Evolutionary conservation across 2,888 invertebrate genomes (phyloP).

Genomic region (Cephus rjabovi): DNA sequence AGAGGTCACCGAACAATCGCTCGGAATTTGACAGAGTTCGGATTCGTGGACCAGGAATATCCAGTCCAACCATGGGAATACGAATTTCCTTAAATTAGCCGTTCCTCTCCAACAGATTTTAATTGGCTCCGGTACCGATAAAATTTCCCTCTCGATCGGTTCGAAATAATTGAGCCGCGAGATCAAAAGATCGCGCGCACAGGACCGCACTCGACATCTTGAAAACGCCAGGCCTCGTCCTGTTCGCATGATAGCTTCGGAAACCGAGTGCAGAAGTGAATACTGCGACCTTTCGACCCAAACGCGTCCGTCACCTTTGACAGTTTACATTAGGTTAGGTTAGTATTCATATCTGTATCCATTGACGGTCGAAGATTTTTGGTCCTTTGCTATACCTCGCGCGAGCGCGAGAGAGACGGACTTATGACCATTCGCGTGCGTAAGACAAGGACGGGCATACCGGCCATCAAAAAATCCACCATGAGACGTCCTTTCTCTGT

Average conservation of each 20-base stretch:
- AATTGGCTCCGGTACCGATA: conserved; percentile 35
- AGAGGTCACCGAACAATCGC: neutral
- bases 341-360: no score
- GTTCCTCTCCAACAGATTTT: conserved; percentile 38
- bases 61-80: conserved; percentile 9
- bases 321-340: no score
- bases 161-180: conserved; percentile 27
- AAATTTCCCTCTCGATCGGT: conserved; percentile 31
- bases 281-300: neutral
- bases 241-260: neutral
- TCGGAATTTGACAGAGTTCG: conserved; percentile 9
- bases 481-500: neutral
- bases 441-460: no score
- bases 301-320: neutral
- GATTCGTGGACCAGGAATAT: neutral
- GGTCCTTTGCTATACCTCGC: neutral
- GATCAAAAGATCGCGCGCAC: neutral
- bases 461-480: neutral
- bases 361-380: neutral
- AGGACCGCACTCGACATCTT: neutral
- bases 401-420: neutral
- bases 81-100: conserved; percentile 28
- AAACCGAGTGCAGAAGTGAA: no score
- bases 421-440: neutral
- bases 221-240: neutral